Evolutionary conservation across 2,888 invertebrate genomes (phyloP), one percentile per base, ranked within the genome.

Genomic region (Cistogaster globosa): DNA sequence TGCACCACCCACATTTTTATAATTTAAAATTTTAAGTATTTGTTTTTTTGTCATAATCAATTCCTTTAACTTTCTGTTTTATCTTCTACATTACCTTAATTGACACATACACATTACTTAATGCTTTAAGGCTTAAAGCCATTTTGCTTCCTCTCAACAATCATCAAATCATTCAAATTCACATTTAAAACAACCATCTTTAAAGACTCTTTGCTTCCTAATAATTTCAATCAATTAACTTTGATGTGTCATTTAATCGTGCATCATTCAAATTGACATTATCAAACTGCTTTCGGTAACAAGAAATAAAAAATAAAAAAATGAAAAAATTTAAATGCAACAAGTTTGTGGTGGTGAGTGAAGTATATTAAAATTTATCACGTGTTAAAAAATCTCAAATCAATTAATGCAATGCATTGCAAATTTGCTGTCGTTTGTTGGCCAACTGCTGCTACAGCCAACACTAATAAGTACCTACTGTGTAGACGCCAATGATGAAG

Each of bases 331-430:
- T 38, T n/a, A 69, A 18, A 45, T 14, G 16, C 38, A 62, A 62
- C 62, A 18, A 53, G 51, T 14, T 42, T 16, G 8, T 48, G n/a
- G 48, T 78, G 55, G 62, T 74, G 72, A 67, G 65, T 74, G 68
- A 60, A 74, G 81, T 74, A 69, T 81, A 79, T 86, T 83, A 87
- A 90, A 91, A 91, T 91, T 91, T 91, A 91, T 91, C 90, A 91
- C 91, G 91, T 91, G 91, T 89, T 91, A 91, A 91, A 74, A 69
- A 91, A 91, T 90, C 90, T 78, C 82, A 90, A 90, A 91, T 91
- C 91, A 91, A 91, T 91, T 91, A 91, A 91, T 90, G 88, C 88
- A 88, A 89, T 90, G 91, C 90, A 90, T 90, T 86, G 86, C 76
- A 84, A 86, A 85, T 86, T 79, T 76, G 68, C 36, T 71, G 58